These are phyloP conservation scores for Sitta europaea DNA, from an alignment of 2,113 vertebrate genomes.

Conservation along the genomic window DNA sequence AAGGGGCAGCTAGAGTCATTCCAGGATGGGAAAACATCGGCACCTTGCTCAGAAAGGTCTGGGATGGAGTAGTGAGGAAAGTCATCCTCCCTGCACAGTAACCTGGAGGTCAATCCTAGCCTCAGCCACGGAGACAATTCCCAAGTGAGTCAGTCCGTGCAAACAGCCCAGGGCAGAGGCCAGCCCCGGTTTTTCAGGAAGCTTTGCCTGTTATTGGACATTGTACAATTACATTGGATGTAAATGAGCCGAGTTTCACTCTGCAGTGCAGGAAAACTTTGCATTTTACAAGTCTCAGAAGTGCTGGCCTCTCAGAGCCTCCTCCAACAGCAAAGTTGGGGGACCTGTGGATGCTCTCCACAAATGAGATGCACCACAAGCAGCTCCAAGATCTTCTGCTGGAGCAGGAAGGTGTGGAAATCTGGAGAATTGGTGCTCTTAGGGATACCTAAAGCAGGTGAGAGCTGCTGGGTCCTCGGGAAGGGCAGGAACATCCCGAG, in stretches of 20 bases:
- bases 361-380: background rate
- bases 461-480: background rate
- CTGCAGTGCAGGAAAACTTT: background rate
- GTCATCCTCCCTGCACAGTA: background rate
- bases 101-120: background rate
- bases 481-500: background rate
- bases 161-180: background rate
- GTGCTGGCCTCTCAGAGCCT: background rate
- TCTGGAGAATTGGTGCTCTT: background rate
- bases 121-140: background rate
- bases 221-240: accelerated
- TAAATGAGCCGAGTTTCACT: background rate
- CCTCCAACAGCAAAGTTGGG: accelerated
- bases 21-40: background rate
- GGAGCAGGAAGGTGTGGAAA: accelerated
- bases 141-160: background rate
- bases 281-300: background rate
- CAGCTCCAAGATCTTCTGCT: too few species aligned
- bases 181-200: background rate
- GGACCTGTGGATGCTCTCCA: too few species aligned
- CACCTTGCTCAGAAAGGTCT: background rate
- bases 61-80: background rate
- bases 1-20: background rate
- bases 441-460: background rate
- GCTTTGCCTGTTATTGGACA: background rate